phyloP scores from a whole-genome alignment of 2,797 vertebrate species.

The Sparidentex hasta region DNA sequence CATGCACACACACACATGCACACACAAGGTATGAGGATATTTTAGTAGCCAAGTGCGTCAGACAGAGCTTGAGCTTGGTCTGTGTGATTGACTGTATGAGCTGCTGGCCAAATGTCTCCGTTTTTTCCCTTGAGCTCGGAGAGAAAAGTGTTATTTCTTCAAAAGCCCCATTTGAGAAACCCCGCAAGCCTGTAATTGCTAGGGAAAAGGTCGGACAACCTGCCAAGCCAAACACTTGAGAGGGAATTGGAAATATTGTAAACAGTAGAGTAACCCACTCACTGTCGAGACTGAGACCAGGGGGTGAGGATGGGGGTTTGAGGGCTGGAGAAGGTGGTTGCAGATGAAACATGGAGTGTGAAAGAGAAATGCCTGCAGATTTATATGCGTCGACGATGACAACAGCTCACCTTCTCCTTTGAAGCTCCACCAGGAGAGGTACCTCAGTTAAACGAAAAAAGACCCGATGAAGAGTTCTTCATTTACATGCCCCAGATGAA shows the following conservation, averaged over 20 bases:
- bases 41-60: constrained; percentile 82
- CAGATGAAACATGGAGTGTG: constrained; percentile 66
- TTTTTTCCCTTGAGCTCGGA: constrained; percentile 76
- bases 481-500: constrained; percentile 35
- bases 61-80: constrained; percentile 70
- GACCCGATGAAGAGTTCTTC: constrained; percentile 14
- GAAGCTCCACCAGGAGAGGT: constrained; percentile 49
- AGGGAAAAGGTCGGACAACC: constrained; percentile 80
- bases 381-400: constrained; percentile 69
- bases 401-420: constrained; percentile 60
- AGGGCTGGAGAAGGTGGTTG: constrained; percentile 36
- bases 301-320: constrained; percentile 45
- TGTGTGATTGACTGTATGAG: constrained; percentile 80
- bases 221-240: constrained; percentile 87
- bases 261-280: constrained; percentile 85
- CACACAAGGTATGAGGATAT: constrained; percentile 73
- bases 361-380: constrained; percentile 73
- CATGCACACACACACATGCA: constrained; percentile 57
- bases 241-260: constrained; percentile 87
- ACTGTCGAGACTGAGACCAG: constrained; percentile 66
- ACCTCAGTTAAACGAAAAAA: constrained; percentile 5
- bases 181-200: constrained; percentile 85
- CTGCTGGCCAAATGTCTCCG: constrained; percentile 77
- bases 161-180: constrained; percentile 87
- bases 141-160: constrained; percentile 87